Evolutionary conservation across 1,140 invertebrate species (phyloP).

Genomic region (Drosophila rufa): DNA sequence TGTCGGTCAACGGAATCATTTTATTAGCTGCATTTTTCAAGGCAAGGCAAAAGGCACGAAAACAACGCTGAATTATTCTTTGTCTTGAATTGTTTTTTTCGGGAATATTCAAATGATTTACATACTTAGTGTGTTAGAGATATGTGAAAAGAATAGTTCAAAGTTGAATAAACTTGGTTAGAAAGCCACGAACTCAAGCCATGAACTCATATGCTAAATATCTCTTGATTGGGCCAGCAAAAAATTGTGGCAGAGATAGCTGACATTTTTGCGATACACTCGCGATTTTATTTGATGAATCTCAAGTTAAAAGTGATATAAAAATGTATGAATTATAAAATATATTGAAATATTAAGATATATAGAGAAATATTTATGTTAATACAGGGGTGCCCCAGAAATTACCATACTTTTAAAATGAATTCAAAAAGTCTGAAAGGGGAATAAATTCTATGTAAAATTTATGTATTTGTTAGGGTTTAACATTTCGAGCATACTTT

Average conservation of each 20-base stretch:
- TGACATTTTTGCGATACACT: conserved; percentile 14
- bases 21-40: conserved; percentile 38
- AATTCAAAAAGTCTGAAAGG: no score
- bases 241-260: background rate
- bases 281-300: background rate
- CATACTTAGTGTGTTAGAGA: conserved; percentile 11
- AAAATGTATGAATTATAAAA: background rate
- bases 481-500: background rate
- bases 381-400: no score
- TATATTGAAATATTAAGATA: background rate
- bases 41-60: conserved; percentile 6
- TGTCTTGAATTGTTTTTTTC: background rate
- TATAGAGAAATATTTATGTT: no score
- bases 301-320: no score
- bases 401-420: background rate
- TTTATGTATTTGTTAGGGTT: no score
- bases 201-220: conserved; percentile 35
- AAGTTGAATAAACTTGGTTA: conserved; percentile 63
- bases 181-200: conserved; percentile 40
- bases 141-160: conserved; percentile 35
- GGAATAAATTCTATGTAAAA: no score
- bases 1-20: conserved; percentile 38
- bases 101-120: conserved; percentile 45
- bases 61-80: conserved; percentile 14
- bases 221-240: background rate